A percentile compares a stretch with the other conserved stretches of the same genome.
Evolutionary conservation across 2,797 vertebrate genomes (phyloP).

Genomic region (Manis pentadactyla): DNA sequence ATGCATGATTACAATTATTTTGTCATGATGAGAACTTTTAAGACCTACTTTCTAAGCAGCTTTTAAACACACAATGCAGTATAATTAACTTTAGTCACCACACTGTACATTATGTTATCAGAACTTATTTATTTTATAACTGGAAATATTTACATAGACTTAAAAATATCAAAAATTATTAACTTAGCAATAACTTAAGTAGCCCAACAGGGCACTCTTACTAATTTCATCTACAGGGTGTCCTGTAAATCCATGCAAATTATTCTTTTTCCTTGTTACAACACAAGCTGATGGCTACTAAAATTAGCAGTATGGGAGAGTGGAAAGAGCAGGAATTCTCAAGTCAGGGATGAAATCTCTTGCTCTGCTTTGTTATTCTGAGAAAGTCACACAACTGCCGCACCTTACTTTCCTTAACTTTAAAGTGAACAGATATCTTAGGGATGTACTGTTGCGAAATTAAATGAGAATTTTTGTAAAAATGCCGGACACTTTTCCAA

Average conservation of each 20-base stretch:
- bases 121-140: not conserved
- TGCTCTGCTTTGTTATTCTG: not conserved
- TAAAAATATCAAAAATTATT: not conserved
- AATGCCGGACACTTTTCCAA: not conserved
- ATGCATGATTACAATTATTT: not conserved
- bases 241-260: not conserved
- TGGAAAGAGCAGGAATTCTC: not conserved
- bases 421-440: not conserved
- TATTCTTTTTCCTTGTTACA: not conserved
- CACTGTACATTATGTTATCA: not conserved
- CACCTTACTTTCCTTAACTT: not conserved
- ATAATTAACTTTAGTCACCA: not conserved
- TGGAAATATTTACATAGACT: not conserved
- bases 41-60: not conserved
- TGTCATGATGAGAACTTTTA: not conserved
- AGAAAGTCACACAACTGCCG: not conserved
- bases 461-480: not conserved
- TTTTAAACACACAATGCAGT: not conserved
- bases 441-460: not conserved
- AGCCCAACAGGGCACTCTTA: not conserved
- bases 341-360: not conserved
- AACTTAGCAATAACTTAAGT: not conserved
- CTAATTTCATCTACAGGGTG: not conserved
- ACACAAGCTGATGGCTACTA: not conserved
- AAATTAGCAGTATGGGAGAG: not conserved